These are phyloP conservation scores for Lagocephalus sceleratus DNA, from an alignment of 2,797 vertebrate genomes.

Conservation along the genomic window DNA sequence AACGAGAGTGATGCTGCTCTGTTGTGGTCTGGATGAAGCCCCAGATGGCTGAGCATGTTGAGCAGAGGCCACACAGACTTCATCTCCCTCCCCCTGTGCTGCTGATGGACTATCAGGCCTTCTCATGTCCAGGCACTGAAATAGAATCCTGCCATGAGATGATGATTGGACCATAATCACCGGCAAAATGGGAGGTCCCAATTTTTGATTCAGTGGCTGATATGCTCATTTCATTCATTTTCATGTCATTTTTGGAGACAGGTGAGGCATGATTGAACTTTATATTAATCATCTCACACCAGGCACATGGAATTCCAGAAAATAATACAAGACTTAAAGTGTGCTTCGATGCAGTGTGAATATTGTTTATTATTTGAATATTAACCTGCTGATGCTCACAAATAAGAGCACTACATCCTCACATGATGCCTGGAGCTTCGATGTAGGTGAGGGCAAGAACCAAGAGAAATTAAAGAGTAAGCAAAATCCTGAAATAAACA, in stretches of 20 bases:
- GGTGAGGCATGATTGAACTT: conserved; percentile 3
- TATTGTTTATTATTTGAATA: conserved; percentile 54
- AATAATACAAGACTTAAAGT: too few species aligned
- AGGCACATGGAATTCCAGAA: conserved; percentile 2
- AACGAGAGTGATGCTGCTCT: conserved; percentile 23
- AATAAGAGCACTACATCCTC: conserved; percentile 44
- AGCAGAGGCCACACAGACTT: conserved; percentile 17
- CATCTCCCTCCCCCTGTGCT: conserved; percentile 48
- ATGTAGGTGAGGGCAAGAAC: conserved; percentile 34
- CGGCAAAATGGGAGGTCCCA: conserved; percentile 30
- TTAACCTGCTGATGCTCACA: conserved; percentile 63
- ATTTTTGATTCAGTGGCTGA: conserved; percentile 44
- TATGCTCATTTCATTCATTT: conserved; percentile 30
- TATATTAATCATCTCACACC: conserved; percentile 29
- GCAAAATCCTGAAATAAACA: conserved; percentile 63
- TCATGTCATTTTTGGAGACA: conserved; percentile 4
- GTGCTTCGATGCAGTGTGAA: conserved; percentile 21
- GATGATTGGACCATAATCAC: conserved; percentile 49
- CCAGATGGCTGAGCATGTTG: conserved; percentile 50
- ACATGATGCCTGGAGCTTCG: conserved; percentile 46
- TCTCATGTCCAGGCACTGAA: conserved; percentile 44
- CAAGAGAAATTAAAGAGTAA: conserved; percentile 52
- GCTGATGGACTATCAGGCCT: conserved; percentile 48
- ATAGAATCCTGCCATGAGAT: conserved; percentile 36
- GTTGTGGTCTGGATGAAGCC: conserved; percentile 7